Evolutionary conservation across 2,113 vertebrate species (phyloP).

Genomic region (Zosterops hypoxanthus): DNA sequence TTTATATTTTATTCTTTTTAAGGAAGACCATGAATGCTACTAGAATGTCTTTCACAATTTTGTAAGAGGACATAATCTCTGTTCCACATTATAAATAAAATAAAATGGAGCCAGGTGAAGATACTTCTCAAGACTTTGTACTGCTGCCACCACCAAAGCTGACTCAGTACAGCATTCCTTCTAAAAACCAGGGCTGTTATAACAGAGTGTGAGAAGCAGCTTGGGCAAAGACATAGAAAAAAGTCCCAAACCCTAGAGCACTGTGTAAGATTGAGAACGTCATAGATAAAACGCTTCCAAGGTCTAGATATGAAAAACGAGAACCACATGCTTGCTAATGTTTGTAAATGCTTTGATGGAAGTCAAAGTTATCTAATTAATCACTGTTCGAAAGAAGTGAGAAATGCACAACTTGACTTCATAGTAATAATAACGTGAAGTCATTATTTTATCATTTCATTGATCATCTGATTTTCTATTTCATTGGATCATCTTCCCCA

Average conservation of each 20-base stretch:
- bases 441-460: not conserved
- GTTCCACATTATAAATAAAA: not conserved
- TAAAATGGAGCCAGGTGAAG: not conserved
- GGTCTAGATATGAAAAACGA: not conserved
- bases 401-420: not conserved
- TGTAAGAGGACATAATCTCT: not conserved
- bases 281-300: not conserved
- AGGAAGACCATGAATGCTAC: not conserved
- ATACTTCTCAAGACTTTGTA: not conserved
- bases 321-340: not conserved
- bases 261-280: not conserved
- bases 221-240: not conserved
- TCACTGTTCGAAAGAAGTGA: not conserved
- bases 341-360: not conserved
- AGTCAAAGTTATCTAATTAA: not conserved
- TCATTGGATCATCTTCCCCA: not conserved
- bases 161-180: not conserved
- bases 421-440: not conserved
- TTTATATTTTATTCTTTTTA: not conserved
- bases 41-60: not conserved
- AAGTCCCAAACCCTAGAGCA: not conserved
- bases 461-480: conserved; percentile 9
- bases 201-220: not conserved
- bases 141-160: not conserved
- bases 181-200: not conserved